These are phyloP conservation scores for Zhuqinia jingwanae DNA, from an alignment of 2,888 invertebrate species.

Conservation along the genomic window DNA sequence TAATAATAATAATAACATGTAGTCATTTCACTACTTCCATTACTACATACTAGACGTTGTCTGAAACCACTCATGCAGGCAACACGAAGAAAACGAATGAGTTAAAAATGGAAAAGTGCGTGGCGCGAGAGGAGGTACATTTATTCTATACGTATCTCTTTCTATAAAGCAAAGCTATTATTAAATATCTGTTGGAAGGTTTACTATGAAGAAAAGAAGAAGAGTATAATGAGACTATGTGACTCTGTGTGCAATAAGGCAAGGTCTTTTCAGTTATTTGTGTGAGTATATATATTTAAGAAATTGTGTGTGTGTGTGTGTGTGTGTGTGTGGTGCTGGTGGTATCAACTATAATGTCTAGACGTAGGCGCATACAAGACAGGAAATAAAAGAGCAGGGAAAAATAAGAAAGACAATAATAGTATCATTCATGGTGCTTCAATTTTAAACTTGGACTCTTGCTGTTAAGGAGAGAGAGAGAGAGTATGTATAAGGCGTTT, in stretches of 20 bases:
- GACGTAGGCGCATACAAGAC: too few relatives aligned
- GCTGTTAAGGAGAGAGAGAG: constrained; percentile 26
- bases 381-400: constrained; percentile 17
- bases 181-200: neutral
- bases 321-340: neutral
- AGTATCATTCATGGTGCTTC: constrained; percentile 62
- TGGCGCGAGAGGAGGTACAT: neutral
- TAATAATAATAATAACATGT: too few relatives aligned
- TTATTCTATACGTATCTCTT: neutral
- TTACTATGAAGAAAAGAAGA: neutral
- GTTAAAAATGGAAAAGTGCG: constrained; percentile 13
- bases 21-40: neutral
- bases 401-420: constrained; percentile 55
- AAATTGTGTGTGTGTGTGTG: neutral
- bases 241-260: too few relatives aligned
- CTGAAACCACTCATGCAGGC: constrained; percentile 52
- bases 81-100: constrained; percentile 28
- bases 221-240: too few relatives aligned
- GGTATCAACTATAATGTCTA: too few relatives aligned
- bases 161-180: neutral
- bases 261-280: too few relatives aligned
- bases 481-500: constrained; percentile 35
- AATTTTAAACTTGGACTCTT: constrained; percentile 70
- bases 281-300: too few relatives aligned
- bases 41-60: constrained; percentile 9